phyloP scores from a whole-genome alignment of 2,113 vertebrate species.

The Tauraco erythrolophus region DNA sequence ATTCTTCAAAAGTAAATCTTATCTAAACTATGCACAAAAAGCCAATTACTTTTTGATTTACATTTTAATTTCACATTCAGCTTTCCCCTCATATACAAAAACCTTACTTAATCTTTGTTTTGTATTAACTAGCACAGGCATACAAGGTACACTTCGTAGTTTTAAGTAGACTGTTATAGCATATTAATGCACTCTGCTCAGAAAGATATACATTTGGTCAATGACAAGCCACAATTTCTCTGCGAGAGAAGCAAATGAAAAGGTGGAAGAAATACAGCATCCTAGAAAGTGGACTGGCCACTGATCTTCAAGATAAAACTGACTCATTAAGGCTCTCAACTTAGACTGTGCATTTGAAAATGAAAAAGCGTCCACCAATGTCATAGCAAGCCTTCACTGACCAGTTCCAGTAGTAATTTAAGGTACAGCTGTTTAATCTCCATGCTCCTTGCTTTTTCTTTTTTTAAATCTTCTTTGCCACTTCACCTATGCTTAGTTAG shows the following conservation, averaged over 20 bases:
- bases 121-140: slow-evolving; percentile 56
- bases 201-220: slow-evolving; percentile 20
- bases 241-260: slow-evolving; percentile 13
- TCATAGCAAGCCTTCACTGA: background rate
- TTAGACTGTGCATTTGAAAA: background rate
- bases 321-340: slow-evolving; percentile 13
- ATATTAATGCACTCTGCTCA: slow-evolving; percentile 47
- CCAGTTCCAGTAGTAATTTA: background rate
- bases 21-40: slow-evolving; percentile 84
- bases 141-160: slow-evolving; percentile 2
- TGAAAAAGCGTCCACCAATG: background rate
- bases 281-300: background rate
- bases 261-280: slow-evolving; percentile 1
- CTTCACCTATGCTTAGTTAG: background rate
- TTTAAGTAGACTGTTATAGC: slow-evolving; percentile 46
- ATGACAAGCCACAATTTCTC: background rate
- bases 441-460: background rate
- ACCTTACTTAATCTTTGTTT: slow-evolving; percentile 71
- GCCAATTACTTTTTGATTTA: slow-evolving; percentile 86
- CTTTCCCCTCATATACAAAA: slow-evolving; percentile 51
- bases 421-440: background rate
- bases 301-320: slow-evolving; percentile 46
- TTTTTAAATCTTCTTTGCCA: background rate
- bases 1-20: slow-evolving; percentile 86
- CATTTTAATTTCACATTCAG: slow-evolving; percentile 81